phyloP scores from a whole-genome alignment of 2,888 invertebrate species.

The Clistopyga incitator region DNA sequence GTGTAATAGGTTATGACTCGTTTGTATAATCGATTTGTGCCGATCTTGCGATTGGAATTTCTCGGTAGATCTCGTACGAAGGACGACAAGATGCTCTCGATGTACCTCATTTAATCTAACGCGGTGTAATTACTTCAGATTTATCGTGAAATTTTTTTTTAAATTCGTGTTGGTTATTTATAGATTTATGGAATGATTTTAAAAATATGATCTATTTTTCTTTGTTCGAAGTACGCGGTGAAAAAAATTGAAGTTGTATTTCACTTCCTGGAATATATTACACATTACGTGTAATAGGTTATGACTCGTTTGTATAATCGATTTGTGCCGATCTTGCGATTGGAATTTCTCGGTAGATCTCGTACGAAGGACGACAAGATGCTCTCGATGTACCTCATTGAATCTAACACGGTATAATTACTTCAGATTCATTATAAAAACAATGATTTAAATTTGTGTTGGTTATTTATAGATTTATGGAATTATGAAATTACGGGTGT shows the following conservation, averaged over 20 bases:
- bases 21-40: constrained; percentile 4
- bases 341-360: not conserved
- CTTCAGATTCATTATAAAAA: too few relatives aligned
- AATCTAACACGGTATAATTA: not conserved
- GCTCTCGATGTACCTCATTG: not conserved
- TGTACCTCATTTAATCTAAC: not conserved
- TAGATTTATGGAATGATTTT: too few relatives aligned
- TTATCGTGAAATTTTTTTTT: too few relatives aligned
- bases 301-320: too few relatives aligned
- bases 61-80: constrained; percentile 2
- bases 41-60: constrained; percentile 13
- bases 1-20: not conserved
- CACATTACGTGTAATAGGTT: not conserved
- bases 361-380: not conserved
- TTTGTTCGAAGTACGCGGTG: too few relatives aligned
- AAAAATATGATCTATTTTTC: too few relatives aligned
- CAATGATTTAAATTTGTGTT: too few relatives aligned
- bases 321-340: too few relatives aligned
- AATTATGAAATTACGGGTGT: too few relatives aligned
- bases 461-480: too few relatives aligned
- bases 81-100: not conserved
- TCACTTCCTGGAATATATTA: not conserved
- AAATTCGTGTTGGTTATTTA: too few relatives aligned
- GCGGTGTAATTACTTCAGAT: not conserved
- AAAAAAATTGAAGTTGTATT: too few relatives aligned